Base-by-base conservation (phyloP, 2,888 invertebrate species). In the Lycia hirtaria region DNA sequence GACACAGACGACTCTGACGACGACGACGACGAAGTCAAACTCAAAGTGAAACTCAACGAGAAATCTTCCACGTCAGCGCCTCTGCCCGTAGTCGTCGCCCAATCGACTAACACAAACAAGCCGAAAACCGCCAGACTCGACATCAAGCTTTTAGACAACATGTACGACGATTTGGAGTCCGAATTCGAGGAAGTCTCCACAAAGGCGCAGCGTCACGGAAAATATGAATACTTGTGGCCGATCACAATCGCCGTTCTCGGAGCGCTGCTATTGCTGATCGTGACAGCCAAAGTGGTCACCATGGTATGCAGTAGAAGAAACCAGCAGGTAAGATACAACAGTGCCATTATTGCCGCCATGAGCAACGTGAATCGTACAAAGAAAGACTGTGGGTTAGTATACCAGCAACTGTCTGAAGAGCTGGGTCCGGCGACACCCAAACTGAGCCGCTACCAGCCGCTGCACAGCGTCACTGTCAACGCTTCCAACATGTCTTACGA, bases 391-490 rank as follows among this genome's bases (percentile, higher is more conserved):
- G 95, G 95, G 2, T 93, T 96, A 58, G 95, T 96, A 15, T 96
- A 96, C 85, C 95, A 95, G 75, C 96, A 96, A 66, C 87, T 96
- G 51, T 95, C 96, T 9, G 96, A 96, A 81, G 96, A 96, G 66
- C 93, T 93, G 9, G 94, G 94, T 43, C 94, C 95, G 3, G 89
- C 93, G 75, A 94, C 95, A 72, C 95, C 96, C 44, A 96, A 94
- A 80, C 88, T 94, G 60, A 94, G 92, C 85, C 94, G 94, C 81
- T 94, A 94, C 81, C 85, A 92, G 69, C 94, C 93, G 22, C 88
- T 94, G 60, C 93, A 93, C 59, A 88, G 76, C 75, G 88, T 89
- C 45, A 83, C 87, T 47, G 85, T 89, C 7, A 87, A 88, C 60
- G 88, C 90, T 4, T 83, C 88, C 43, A 90, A 90, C 75, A 80